Percentiles rank a stretch among this genome's conserved stretches.
These are phyloP conservation scores for Myotis findleyi DNA, from an alignment of 2,797 vertebrate species.

Conservation along the genomic window DNA sequence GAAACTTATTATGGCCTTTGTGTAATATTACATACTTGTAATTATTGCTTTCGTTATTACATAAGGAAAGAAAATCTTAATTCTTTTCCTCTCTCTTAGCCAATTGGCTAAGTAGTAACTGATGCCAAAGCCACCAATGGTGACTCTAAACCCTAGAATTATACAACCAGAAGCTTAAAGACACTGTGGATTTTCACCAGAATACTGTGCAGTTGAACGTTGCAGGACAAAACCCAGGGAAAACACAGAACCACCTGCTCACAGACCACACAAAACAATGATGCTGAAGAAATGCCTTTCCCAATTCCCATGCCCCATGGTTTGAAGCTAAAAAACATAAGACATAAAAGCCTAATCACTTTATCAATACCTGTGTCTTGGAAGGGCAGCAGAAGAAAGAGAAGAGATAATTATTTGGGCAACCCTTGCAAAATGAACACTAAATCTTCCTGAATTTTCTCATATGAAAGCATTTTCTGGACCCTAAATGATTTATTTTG, in stretches of 20 bases:
- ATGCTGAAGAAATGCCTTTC: slow-evolving; percentile 50
- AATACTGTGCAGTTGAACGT: slow-evolving; percentile 56
- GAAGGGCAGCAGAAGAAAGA: background rate
- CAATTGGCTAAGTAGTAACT: slow-evolving; percentile 76
- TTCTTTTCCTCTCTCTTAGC: slow-evolving; percentile 79
- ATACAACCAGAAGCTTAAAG: slow-evolving; percentile 78
- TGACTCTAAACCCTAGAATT: slow-evolving; percentile 72
- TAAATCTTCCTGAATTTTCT: background rate
- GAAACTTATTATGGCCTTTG: slow-evolving; percentile 88
- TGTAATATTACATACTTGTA: slow-evolving; percentile 83
- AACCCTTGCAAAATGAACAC: background rate
- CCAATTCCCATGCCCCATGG: background rate
- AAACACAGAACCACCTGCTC: slow-evolving; percentile 46
- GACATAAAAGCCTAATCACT: background rate
- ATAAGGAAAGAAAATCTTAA: slow-evolving; percentile 82
- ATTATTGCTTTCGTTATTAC: slow-evolving; percentile 90
- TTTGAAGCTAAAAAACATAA: slow-evolving; percentile 38
- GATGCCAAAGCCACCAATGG: slow-evolving; percentile 79
- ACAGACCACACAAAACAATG: slow-evolving; percentile 57
- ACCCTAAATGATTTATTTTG: background rate
- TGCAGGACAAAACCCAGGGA: slow-evolving; percentile 73
- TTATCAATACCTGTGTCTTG: background rate
- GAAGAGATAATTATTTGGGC: background rate
- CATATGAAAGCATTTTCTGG: background rate
- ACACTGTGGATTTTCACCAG: slow-evolving; percentile 64